These are phyloP conservation scores for Cardiocondyla obscurior DNA, from an alignment of 1,140 invertebrate genomes.

Conservation along the genomic window DNA sequence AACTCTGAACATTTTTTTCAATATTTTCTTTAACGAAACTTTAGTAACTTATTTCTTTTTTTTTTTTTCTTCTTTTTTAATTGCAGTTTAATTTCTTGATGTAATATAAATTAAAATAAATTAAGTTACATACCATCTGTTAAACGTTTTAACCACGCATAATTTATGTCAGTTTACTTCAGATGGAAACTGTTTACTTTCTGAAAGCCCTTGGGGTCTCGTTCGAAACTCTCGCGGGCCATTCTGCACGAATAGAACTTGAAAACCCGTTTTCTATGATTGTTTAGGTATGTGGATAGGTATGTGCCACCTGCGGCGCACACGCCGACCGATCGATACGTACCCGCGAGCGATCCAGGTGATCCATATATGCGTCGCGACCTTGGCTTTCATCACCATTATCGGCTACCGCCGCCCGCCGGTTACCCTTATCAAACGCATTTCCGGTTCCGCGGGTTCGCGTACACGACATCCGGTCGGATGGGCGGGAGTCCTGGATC, in stretches of 20 bases:
- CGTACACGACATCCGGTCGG: constrained; percentile 79
- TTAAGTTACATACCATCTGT: neutral
- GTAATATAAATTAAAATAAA: too few species aligned
- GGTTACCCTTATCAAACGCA: constrained; percentile 81
- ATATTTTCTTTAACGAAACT: too few species aligned
- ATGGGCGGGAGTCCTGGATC: constrained; percentile 83
- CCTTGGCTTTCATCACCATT: constrained; percentile 86
- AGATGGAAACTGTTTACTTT: neutral
- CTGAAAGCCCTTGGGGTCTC: neutral
- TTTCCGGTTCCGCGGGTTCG: constrained; percentile 80
- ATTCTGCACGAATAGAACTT: neutral
- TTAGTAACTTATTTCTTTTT: neutral
- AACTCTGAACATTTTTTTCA: neutral
- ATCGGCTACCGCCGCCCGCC: constrained; percentile 83
- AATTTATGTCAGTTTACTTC: neutral
- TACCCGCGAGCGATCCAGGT: constrained; percentile 80
- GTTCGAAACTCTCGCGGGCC: neutral
- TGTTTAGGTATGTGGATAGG: constrained; percentile 79
- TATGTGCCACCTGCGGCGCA: constrained; percentile 84
- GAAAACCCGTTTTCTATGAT: neutral
- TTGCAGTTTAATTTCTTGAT: too few species aligned
- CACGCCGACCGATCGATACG: constrained; percentile 82
- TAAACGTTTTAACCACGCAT: neutral
- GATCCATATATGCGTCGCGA: constrained; percentile 87
- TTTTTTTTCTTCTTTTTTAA: too few species aligned